Base-by-base conservation (phyloP, 2,113 vertebrate species). In the Ardeotis arabs region DNA sequence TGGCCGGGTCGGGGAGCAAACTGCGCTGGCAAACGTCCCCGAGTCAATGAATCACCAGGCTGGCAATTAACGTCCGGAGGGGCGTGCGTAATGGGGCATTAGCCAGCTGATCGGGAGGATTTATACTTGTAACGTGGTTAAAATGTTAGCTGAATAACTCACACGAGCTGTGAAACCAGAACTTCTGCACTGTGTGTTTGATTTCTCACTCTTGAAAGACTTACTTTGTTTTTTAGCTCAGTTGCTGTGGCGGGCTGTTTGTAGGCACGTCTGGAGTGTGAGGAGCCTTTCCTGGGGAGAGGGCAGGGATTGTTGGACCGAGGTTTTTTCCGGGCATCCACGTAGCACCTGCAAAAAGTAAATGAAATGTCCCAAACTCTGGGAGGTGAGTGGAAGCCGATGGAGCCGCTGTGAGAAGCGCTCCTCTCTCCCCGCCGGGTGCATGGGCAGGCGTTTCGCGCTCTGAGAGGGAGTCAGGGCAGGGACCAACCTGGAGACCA, bases 1-100 rank as follows among this genome's bases (percentile, higher is more conserved):
- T 2, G 25, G 64, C 50, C 17, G 4, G 60, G n/a, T 41, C 70
- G 66, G 79, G 45, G 22, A 50, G 19, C 58, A n/a, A 55, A 45
- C 45, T 21, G 75, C 70, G 5, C 44, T n/a, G 62, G 87, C 56
- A 37, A 82, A 49, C 8, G 52, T 67, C 49, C 76, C 47, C 2
- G 6, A 10, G 90, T 94, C 90, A 95, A 87, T 96, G 94, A 95
- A 25, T 95, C 84, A 93, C 94, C 15, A 76, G 76, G 63, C 24
- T 25, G 20, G 52, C 75, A 47, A 29, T 85, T 84, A 39, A 33
- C 17, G 87, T 12, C 94, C 72, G 18, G 7, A 41, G 87, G 76
- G 47, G 67, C 58, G 3, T 76, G 63, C 58, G 11, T 86, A 93
- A 94, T 84, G 80, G 63, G 67, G 9, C 22, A 49, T 94, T 83